Conservation (phyloP, 2,888 invertebrate genomes). For the Tineola bisselliella region DNA sequence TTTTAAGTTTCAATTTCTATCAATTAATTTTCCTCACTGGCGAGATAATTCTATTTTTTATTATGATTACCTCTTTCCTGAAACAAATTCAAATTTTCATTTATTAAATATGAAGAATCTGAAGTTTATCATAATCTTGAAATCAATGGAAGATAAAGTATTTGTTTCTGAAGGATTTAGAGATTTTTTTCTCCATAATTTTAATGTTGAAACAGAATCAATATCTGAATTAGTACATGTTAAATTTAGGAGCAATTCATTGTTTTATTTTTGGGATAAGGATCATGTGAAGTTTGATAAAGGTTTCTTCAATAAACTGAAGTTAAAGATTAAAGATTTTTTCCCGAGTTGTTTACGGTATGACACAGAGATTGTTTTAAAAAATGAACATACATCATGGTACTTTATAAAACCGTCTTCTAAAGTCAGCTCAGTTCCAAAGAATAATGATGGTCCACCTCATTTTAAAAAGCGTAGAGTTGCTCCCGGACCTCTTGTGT, state of each 20-base stretch:
- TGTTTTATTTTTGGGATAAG: constrained; percentile 39
- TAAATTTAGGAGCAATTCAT: constrained; percentile 18
- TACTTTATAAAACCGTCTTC: not conserved
- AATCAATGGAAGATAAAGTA: constrained; percentile 19
- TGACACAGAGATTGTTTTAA: not conserved
- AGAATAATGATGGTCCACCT: constrained; percentile 1
- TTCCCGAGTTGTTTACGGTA: constrained; percentile 22
- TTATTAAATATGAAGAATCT: constrained; percentile 21
- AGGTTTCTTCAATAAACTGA: constrained; percentile 34
- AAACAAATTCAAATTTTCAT: constrained; percentile 3
- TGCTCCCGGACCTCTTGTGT: constrained; percentile 23
- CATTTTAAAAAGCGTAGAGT: constrained; percentile 28
- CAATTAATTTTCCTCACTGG: not conserved
- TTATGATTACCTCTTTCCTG: not conserved
- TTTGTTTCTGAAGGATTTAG: constrained; percentile 30
- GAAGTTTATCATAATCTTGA: constrained; percentile 32
- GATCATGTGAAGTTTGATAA: constrained; percentile 32
- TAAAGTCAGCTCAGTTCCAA: not conserved
- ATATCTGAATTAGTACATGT: constrained; percentile 20
- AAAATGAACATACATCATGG: not conserved
- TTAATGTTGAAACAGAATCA: constrained; percentile 23
- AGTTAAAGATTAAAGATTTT: constrained; percentile 27
- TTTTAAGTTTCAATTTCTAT: not conserved
- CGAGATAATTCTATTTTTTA: not conserved
- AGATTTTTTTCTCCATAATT: constrained; percentile 31